Evolutionary conservation across 2,113 vertebrate genomes (phyloP), one percentile per base, ranked within the genome.

Genomic region (Stigmatopora argus): DNA sequence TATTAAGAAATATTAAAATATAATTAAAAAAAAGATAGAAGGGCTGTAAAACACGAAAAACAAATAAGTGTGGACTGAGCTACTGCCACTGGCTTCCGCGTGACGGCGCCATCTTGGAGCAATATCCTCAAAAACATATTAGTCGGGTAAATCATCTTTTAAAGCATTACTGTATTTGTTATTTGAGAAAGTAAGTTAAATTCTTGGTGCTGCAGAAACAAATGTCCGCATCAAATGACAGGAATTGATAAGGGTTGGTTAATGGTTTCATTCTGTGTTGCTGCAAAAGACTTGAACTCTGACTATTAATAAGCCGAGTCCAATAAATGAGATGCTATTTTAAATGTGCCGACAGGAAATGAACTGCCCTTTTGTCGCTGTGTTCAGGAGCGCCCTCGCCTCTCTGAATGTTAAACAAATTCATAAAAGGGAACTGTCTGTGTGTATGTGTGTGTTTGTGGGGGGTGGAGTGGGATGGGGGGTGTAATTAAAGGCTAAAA

Each of bases 401-500:
- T 83, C 71, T 73, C 75, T 73, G 79, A 83, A 73, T 74, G 58
- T 73, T 87, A 84, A 89, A 82, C 82, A 87, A 82, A 90, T 86
- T 87, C 81, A 88, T 85, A 86, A 79, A 75, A 82, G 71, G 75
- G 81, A 73, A 83, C 83, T 11, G 5, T 31, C 26, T 31, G 3
- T 31, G 26, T 31, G 26, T 31, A 3, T 31, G 3, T 31, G 26
- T 31, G 26, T 31, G 26, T 31, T 1, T 31, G 26, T 31, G 26
- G 26, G 26, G 26, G 26, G 26, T 31, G 26, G 67, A 72, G 78
- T 79, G 77, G 71, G 82, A 82, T 35, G 4, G 68, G 74, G 78
- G 79, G 76, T 82, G 85, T 87, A 90, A 90, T 92, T 83, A 87
- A 86, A 80, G 71, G 71, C 55, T 88, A 80, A 89, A 85, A 83